These are phyloP conservation scores for Melopsittacus undulatus DNA, from an alignment of 2,797 vertebrate species.

Conservation along the genomic window DNA sequence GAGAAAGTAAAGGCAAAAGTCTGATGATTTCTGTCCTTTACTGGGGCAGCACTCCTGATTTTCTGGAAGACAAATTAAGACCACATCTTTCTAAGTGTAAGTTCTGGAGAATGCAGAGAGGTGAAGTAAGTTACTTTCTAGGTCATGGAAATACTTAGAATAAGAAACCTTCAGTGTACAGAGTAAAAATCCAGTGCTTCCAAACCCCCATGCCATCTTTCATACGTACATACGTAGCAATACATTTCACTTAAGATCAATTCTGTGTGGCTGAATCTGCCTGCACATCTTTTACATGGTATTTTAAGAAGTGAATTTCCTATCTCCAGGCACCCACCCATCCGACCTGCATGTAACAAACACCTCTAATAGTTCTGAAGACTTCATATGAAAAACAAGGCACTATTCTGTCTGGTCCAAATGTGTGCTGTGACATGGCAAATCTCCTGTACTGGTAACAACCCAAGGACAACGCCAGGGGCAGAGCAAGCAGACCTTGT, in stretches of 20 bases:
- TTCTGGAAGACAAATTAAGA: slow-evolving; percentile 3
- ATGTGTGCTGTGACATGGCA: background rate
- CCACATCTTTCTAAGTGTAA: background rate
- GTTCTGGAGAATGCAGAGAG: background rate
- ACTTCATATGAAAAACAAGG: background rate
- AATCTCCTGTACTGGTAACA: background rate
- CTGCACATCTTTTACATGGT: background rate
- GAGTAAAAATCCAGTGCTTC: background rate
- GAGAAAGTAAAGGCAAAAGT: background rate
- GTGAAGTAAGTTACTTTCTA: background rate
- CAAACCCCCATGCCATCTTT: background rate
- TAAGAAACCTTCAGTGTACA: background rate
- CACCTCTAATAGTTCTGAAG: background rate
- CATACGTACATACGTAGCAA: background rate
- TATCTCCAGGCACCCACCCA: background rate
- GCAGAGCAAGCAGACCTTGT: background rate
- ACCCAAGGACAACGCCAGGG: background rate
- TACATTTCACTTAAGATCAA: background rate
- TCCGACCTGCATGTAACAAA: background rate
- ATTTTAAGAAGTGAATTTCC: background rate
- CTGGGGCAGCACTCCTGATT: background rate
- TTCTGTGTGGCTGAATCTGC: background rate
- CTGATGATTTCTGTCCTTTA: background rate
- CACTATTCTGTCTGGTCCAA: background rate
- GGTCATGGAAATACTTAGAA: background rate